Percentiles rank a stretch among this genome's conserved stretches.
Evolutionary conservation across 2,113 vertebrate species (phyloP).

Genomic region (Tachuris rubrigastra): DNA sequence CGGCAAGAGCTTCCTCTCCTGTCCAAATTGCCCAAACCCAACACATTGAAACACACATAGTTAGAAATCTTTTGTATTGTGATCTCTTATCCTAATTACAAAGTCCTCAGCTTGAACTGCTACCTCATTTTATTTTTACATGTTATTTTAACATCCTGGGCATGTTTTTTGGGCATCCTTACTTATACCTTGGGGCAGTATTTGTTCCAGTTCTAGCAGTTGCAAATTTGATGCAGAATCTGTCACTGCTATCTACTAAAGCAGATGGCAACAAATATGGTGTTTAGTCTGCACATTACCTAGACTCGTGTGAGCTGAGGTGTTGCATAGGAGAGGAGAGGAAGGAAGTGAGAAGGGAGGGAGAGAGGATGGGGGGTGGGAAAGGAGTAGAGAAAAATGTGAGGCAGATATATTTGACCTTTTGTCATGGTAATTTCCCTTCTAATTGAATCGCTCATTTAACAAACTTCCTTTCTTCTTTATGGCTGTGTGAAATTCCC

Average conservation of each 20-base stretch:
- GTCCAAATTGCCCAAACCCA: not conserved
- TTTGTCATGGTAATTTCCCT: not conserved
- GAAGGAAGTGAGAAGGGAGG: not conserved
- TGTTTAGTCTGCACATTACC: not conserved
- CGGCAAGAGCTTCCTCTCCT: not conserved
- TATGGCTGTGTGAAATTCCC: not conserved
- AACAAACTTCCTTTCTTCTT: not conserved
- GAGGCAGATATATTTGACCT: not conserved
- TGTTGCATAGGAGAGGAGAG: not conserved
- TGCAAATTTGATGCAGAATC: not conserved
- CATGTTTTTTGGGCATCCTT: not conserved
- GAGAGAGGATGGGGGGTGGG: not conserved
- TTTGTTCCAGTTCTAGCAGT: not conserved
- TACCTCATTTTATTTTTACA: not conserved
- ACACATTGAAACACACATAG: rapidly evolving
- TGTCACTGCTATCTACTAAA: not conserved
- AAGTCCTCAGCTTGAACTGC: not conserved
- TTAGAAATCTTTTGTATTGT: not conserved
- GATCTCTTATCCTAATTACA: not conserved
- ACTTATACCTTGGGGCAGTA: not conserved
- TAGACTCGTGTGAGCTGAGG: not conserved
- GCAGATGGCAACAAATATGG: not conserved
- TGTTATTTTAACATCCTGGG: not conserved
- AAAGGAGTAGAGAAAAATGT: not conserved
- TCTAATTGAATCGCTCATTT: not conserved